phyloP scores from a whole-genome alignment of 2,113 vertebrate species.

The Hippolais icterina region DNA sequence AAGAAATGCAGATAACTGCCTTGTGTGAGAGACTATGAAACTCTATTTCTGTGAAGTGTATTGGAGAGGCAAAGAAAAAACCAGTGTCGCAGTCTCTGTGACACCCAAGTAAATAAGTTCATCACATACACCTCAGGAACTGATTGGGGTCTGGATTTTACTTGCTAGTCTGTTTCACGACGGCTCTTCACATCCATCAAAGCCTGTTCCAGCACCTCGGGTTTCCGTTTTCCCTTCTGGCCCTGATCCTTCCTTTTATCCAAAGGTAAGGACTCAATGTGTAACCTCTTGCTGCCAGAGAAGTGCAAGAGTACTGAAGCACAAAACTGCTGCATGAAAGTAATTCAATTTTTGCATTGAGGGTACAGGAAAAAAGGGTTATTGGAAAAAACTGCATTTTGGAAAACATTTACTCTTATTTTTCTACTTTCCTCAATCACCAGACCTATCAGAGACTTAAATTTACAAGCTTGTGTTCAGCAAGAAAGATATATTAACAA shows the following conservation, averaged over 20 bases:
- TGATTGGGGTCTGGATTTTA: not conserved
- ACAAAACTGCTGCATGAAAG: not conserved
- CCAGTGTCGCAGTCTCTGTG: not conserved
- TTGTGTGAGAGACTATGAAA: not conserved
- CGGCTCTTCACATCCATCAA: not conserved
- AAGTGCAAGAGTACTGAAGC: not conserved
- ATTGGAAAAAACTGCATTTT: not conserved
- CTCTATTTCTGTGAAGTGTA: not conserved
- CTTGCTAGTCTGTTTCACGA: not conserved
- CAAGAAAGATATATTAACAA: not conserved
- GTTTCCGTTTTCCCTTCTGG: not conserved
- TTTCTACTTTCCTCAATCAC: not conserved
- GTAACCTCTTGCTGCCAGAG: not conserved
- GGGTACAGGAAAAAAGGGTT: not conserved
- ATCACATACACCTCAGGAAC: accelerated
- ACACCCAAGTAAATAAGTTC: accelerated
- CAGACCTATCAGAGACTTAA: not conserved
- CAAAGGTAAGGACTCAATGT: not conserved
- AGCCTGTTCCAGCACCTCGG: not conserved
- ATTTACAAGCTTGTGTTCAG: not conserved
- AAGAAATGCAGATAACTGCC: not conserved
- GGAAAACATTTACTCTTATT: not conserved
- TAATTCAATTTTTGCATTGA: not conserved
- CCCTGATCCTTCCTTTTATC: not conserved
- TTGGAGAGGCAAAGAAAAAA: not conserved